A percentile compares a stretch with the other conserved stretches of the same genome.
Conservation (phyloP, 2,113 vertebrate species). For the Sarotherodon lohbergeri region DNA sequence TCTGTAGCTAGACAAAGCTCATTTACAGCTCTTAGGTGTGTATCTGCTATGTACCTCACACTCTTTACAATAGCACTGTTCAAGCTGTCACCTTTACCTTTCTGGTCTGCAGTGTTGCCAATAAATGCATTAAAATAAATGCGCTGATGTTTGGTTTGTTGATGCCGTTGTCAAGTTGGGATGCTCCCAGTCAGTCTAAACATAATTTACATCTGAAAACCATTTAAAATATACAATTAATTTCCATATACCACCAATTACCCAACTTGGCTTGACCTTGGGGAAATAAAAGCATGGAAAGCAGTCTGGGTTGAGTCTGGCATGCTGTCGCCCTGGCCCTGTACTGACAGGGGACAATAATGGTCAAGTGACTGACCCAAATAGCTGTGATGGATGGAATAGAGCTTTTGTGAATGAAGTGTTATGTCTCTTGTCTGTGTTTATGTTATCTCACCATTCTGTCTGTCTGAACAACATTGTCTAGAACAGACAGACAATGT, state of each 20-base stretch:
- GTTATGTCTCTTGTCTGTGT: conserved; percentile 46
- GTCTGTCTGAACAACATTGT: conserved; percentile 47
- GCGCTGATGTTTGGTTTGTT: not conserved
- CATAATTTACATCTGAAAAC: not conserved
- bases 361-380: conserved; percentile 57
- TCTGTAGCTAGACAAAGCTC: not conserved
- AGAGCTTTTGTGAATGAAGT: conserved; percentile 68
- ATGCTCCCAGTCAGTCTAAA: not conserved
- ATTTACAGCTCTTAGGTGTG: not conserved
- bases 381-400: conserved; percentile 55
- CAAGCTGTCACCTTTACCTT: not conserved
- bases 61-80: not conserved
- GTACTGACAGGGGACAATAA: conserved; percentile 43
- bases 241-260: not conserved
- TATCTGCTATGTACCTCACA: not conserved
- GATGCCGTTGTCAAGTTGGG: not conserved
- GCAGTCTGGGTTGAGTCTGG: conserved; percentile 9
- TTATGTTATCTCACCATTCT: conserved; percentile 43
- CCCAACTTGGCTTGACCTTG: not conserved
- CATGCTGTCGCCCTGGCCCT: conserved; percentile 9
- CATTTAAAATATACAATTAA: not conserved
- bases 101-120: conserved; percentile 23
- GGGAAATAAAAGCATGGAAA: conserved; percentile 5
- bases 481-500: conserved; percentile 24
- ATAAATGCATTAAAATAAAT: conserved; percentile 47